Evolutionary conservation across 2,888 invertebrate genomes (phyloP), one percentile per base, ranked within the genome.

Genomic region (Lysandra bellargus): DNA sequence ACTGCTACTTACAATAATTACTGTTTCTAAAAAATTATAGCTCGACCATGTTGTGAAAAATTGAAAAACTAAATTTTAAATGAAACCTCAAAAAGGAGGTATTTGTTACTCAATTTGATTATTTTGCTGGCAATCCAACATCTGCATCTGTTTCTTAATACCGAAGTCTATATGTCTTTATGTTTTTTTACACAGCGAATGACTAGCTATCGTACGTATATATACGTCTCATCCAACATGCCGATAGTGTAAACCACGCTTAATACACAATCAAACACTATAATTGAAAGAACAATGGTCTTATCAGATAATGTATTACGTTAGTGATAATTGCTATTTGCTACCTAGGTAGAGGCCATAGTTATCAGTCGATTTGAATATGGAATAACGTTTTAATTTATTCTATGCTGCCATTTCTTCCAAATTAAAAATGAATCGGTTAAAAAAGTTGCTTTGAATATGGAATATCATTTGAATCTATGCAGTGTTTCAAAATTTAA

Each of bases 291-390:
- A 82, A 81, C 84, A 84, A 83, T 83, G 81, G 81, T 23, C 73
- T 78, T 84, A 84, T 84, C 84, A 78, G 1, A 12, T 61, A 84
- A 84, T 84, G 77, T 49, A n/a, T 78, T 79, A 83, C 83, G 83
- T 80, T 76, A 74, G 76, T 61, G 79, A 79, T 79, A 61, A 79
- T 79, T 75, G 37, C 17, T 74, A 23, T 33, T 74, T 60, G 40
- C 44, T 44, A 60, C 40, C 60, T 44, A 60, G n/a, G 33, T 5
- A 30, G 78, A 44, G 57, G 37, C 37, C 17, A 4, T n/a, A 60
- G 37, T 78, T 33, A 60, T n/a, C 53, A 72, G 75, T 30, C n/a
- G 2, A 75, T 75, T 44, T 75, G 49, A 75, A 75, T 49, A 75
- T 49, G 44, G 49, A 4, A 49, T 49, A 74, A 44, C 17, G 49